These are phyloP conservation scores for Parazoanthus swiftii DNA, from an alignment of 92 coral and sea anemone genomes.

Conservation along the genomic window DNA sequence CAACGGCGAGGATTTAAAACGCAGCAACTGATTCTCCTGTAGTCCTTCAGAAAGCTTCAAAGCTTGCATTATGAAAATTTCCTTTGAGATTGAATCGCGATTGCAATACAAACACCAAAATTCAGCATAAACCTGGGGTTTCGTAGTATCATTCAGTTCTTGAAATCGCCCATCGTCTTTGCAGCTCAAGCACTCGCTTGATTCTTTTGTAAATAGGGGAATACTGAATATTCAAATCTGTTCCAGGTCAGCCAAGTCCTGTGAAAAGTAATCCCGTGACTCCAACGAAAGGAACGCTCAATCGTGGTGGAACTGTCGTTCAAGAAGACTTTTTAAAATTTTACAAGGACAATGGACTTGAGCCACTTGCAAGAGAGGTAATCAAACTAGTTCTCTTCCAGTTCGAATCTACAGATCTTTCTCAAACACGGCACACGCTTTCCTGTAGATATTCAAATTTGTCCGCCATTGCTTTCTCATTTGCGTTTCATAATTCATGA, in stretches of 20 bases:
- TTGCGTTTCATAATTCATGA: constrained; percentile 62
- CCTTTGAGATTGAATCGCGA: background rate
- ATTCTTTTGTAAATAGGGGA: constrained; percentile 51
- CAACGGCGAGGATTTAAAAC: background rate
- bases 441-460: constrained; percentile 47
- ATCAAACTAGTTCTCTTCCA: constrained; percentile 16
- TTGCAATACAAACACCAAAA: background rate
- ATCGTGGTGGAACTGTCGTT: constrained; percentile 65
- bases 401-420: constrained; percentile 38
- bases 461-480: constrained; percentile 50
- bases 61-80: constrained; percentile 2
- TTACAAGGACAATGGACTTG: constrained; percentile 73
- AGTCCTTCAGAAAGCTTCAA: constrained; percentile 1
- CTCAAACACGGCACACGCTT: constrained; percentile 43
- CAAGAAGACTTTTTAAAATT: constrained; percentile 70
- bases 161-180: constrained; percentile 14
- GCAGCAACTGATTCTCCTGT: background rate
- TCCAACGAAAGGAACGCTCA: constrained; percentile 71
- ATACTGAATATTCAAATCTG: constrained; percentile 79
- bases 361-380: constrained; percentile 81
- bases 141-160: background rate
- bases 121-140: background rate
- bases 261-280: constrained; percentile 75
- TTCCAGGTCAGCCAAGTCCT: constrained; percentile 89
- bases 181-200: background rate